phyloP scores from a whole-genome alignment of 2,888 invertebrate genomes.

The Campoplex nolae region DNA sequence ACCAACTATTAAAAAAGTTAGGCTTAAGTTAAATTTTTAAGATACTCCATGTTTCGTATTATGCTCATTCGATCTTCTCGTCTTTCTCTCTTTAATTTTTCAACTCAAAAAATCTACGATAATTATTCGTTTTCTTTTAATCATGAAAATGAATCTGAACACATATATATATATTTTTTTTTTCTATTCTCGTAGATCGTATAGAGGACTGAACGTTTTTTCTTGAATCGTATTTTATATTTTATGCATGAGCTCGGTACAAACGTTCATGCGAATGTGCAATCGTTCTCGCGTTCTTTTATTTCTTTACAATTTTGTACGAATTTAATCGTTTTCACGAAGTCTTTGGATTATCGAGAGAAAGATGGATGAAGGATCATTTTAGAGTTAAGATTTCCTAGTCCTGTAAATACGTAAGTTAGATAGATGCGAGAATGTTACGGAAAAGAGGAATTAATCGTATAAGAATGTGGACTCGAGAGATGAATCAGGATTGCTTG shows the following conservation, averaged over 20 bases:
- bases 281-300: not conserved
- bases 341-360: constrained; percentile 14
- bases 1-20: constrained; percentile 50
- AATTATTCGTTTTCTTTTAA: not conserved
- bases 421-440: constrained; percentile 60
- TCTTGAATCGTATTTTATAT: not conserved
- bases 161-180: no score
- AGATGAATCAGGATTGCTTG: constrained; percentile 38
- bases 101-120: not conserved
- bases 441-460: constrained; percentile 12
- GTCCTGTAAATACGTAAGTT: constrained; percentile 78
- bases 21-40: constrained; percentile 65
- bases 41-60: constrained; percentile 71
- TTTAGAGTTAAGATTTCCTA: constrained; percentile 71
- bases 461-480: constrained; percentile 10
- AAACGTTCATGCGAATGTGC: not conserved
- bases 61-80: constrained; percentile 68
- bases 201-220: not conserved
- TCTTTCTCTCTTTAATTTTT: constrained; percentile 40
- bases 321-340: not conserved
- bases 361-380: constrained; percentile 45
- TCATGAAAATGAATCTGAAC: not conserved
- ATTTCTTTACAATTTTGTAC: not conserved
- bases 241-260: not conserved
- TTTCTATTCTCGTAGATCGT: not conserved